Evolutionary conservation across 2,797 vertebrate species (phyloP).

Genomic region (Notoglanidium macrostoma): DNA sequence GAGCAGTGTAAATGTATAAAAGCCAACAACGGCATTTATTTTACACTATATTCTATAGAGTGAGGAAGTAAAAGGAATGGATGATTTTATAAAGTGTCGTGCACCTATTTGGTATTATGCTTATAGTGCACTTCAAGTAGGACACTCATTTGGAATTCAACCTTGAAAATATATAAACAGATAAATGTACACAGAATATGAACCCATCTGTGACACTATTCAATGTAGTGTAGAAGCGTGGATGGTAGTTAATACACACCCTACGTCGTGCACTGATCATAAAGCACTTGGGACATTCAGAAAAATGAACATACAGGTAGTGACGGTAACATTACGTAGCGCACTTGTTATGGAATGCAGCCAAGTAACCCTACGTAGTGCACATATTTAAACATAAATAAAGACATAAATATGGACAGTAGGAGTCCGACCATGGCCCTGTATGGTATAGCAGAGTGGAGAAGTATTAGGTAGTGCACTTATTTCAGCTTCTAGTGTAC

Average conservation of each 20-base stretch:
- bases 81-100: neutral
- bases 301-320: neutral
- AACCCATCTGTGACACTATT: neutral
- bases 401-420: neutral
- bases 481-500: neutral
- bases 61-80: neutral
- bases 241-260: neutral
- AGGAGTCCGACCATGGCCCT: neutral
- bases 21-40: neutral
- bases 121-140: neutral
- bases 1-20: neutral
- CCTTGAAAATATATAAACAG: neutral
- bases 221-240: neutral
- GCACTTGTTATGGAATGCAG: neutral
- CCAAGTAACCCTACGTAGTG: neutral
- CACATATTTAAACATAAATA: neutral
- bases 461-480: neutral
- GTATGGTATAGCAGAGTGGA: too few relatives aligned
- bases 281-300: neutral
- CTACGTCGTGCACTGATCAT: neutral
- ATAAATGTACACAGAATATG: neutral
- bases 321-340: neutral
- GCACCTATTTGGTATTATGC: neutral
- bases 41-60: neutral
- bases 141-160: neutral